These are phyloP conservation scores for Scaptomyza hsui DNA, from an alignment of 1,140 invertebrate genomes.

Conservation along the genomic window DNA sequence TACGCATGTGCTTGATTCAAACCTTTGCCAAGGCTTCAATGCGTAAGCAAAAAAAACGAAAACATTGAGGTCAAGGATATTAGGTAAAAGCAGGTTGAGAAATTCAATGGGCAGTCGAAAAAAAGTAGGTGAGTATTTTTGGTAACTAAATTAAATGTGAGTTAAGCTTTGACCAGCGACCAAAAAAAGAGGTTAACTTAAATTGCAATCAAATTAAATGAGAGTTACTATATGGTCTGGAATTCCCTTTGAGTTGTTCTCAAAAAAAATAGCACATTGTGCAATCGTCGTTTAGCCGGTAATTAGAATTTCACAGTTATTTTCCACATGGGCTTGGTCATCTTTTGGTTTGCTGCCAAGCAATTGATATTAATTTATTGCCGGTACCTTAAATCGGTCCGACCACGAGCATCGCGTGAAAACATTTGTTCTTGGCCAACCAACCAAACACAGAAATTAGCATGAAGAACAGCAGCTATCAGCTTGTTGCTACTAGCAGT, in stretches of 20 bases:
- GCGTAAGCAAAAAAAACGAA: constrained; percentile 44
- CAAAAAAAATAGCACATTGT: constrained; percentile 11
- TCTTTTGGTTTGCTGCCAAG: constrained; percentile 13
- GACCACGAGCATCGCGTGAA: constrained; percentile 43
- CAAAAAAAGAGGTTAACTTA: constrained; percentile 46
- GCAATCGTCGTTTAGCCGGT: constrained; percentile 15
- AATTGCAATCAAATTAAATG: constrained; percentile 48
- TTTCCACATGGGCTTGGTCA: constrained; percentile 35
- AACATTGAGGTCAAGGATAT: constrained; percentile 51
- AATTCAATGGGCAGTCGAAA: constrained; percentile 8
- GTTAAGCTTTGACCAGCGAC: constrained; percentile 25
- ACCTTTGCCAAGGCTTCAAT: constrained; percentile 36
- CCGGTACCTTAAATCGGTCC: no score
- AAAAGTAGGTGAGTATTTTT: constrained; percentile 38
- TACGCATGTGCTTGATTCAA: constrained; percentile 34
- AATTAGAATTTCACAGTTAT: constrained; percentile 42
- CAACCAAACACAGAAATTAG: constrained; percentile 33
- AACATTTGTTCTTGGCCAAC: constrained; percentile 25
- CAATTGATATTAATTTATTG: constrained; percentile 54
- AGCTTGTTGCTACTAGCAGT: constrained; percentile 39
- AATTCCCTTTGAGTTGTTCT: constrained; percentile 23
- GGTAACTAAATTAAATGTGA: constrained; percentile 53
- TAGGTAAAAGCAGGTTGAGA: constrained; percentile 23
- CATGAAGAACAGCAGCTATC: constrained; percentile 33
- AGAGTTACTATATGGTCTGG: constrained; percentile 15